phyloP scores from a whole-genome alignment of 1,140 invertebrate genomes.

The Drosophila arizonae region DNA sequence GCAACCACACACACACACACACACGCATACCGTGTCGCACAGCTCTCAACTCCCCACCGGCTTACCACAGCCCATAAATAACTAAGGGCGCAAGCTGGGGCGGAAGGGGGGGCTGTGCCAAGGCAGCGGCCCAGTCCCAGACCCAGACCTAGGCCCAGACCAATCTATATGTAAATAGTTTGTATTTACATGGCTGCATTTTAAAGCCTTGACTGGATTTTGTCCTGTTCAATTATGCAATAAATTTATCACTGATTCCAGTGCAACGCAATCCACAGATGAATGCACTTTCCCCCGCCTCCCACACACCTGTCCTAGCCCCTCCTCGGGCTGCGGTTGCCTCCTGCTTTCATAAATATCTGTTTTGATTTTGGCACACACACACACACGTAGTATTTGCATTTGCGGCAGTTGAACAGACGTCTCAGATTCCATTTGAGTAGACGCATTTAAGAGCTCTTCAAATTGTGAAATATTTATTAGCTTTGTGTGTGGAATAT shows the following conservation, averaged over 20 bases:
- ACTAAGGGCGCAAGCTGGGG: slow-evolving; percentile 35
- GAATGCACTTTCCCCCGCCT: slow-evolving; percentile 19
- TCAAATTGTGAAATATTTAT: slow-evolving; percentile 52
- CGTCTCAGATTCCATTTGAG: slow-evolving; percentile 31
- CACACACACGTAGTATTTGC: slow-evolving; percentile 17
- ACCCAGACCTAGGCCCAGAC: slow-evolving; percentile 18
- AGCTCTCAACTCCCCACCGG: slow-evolving; percentile 24
- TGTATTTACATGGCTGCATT: slow-evolving; percentile 58
- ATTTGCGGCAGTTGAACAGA: slow-evolving; percentile 34
- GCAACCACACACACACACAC: slow-evolving; percentile 16
- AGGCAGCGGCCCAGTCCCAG: slow-evolving; percentile 27
- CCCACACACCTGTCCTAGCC: slow-evolving; percentile 8
- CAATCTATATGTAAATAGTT: slow-evolving; percentile 56
- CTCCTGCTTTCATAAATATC: slow-evolving; percentile 19
- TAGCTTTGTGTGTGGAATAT: slow-evolving; percentile 39
- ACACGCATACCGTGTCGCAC: slow-evolving; percentile 11
- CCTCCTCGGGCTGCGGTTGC: slow-evolving; percentile 16
- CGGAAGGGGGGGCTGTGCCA: slow-evolving; percentile 13
- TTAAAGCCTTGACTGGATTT: slow-evolving; percentile 66
- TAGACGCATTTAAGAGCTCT: slow-evolving; percentile 1
- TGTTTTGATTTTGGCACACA: slow-evolving; percentile 55
- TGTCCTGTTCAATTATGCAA: slow-evolving; percentile 77
- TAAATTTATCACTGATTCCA: slow-evolving; percentile 73
- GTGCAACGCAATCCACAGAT: slow-evolving; percentile 45
- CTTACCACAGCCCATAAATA: slow-evolving; percentile 72